Conservation (phyloP, 92 coral and sea anemone species). For the Montipora capitata region DNA sequence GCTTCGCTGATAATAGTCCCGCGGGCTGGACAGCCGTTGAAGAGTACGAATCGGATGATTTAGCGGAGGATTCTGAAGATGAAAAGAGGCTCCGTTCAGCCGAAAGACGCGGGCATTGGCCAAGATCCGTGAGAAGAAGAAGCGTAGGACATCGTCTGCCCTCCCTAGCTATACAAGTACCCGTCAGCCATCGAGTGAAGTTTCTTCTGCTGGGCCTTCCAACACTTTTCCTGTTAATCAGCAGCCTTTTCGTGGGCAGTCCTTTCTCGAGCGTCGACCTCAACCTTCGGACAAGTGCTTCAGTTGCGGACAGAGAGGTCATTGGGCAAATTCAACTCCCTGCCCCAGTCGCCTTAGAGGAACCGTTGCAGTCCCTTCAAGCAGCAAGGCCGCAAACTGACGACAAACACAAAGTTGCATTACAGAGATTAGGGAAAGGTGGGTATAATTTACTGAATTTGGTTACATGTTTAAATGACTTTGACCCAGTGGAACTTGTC, state of each 20-base stretch:
- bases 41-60: no score
- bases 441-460: constrained; percentile 24
- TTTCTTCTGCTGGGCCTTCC: no score
- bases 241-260: not conserved
- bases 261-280: constrained; percentile 43
- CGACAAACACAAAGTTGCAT: constrained; percentile 37
- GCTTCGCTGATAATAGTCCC: no score
- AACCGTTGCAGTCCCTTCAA: constrained; percentile 17
- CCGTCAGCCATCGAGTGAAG: no score
- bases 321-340: constrained; percentile 52
- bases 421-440: constrained; percentile 51
- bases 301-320: constrained; percentile 51
- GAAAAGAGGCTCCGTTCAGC: no score
- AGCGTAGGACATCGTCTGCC: no score
- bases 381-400: constrained; percentile 21
- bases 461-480: constrained; percentile 13
- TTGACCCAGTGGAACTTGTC: constrained; percentile 24
- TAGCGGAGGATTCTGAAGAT: no score
- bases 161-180: no score
- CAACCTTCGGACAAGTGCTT: constrained; percentile 41
- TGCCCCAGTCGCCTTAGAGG: constrained; percentile 40
- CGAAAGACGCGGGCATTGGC: no score
- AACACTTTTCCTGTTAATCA: no score
- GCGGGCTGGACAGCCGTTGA: no score
- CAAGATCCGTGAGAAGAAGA: no score